Conservation (phyloP, 2,797 vertebrate species). For the Propithecus deckenii region DNA sequence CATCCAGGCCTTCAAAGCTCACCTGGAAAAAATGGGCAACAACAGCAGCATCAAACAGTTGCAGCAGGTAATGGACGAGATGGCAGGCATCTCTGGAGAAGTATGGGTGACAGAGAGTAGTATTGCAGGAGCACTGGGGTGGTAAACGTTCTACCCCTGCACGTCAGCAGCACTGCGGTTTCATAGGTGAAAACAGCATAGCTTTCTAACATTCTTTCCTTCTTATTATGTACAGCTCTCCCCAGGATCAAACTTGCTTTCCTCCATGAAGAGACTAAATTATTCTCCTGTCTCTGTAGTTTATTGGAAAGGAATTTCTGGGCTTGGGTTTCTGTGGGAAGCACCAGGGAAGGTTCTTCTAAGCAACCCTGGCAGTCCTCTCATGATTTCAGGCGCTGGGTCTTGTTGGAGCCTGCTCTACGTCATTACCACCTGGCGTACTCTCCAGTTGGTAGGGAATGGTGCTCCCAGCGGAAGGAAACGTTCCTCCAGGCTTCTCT, state of each 20-base stretch:
- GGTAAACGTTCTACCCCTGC: neutral
- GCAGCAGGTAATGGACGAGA: conserved; percentile 91
- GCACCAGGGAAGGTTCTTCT: neutral
- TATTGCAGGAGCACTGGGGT: neutral
- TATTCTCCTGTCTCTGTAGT: neutral
- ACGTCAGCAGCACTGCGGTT: neutral
- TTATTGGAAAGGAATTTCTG: neutral
- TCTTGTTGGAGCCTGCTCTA: neutral
- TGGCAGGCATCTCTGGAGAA: neutral
- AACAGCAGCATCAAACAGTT: conserved; percentile 98
- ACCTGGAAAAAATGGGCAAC: conserved; percentile 92
- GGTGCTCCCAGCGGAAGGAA: neutral
- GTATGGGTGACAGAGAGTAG: neutral
- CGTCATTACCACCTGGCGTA: neutral
- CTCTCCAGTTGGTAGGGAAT: neutral
- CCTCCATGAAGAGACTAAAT: neutral
- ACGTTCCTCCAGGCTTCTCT: neutral
- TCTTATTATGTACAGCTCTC: neutral
- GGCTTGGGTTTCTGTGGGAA: neutral
- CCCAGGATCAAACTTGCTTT: neutral
- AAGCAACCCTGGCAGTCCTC: neutral
- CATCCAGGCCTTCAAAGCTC: conserved; percentile 98
- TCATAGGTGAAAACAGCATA: neutral
- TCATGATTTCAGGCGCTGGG: neutral
- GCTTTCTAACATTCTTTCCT: neutral